These are phyloP conservation scores for Dendrolimus punctatus DNA, from an alignment of 1,140 invertebrate genomes.

Conservation along the genomic window DNA sequence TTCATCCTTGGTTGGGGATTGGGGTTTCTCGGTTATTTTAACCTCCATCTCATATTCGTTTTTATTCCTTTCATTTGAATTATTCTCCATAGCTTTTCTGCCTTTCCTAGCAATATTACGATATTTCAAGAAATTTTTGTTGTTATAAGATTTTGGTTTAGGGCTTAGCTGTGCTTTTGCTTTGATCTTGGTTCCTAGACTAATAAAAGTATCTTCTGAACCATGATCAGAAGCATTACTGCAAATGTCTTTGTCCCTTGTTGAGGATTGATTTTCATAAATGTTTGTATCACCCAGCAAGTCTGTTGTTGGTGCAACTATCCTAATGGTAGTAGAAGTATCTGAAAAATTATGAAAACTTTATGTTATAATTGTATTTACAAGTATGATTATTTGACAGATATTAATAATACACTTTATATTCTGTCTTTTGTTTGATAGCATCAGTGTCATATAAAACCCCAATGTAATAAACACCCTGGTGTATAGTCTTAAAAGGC, in stretches of 20 bases:
- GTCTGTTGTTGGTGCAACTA: conserved; percentile 49
- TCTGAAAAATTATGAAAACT: conserved; percentile 25
- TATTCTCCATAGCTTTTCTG: conserved; percentile 30
- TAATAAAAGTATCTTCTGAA: conserved; percentile 67
- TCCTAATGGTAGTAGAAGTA: conserved; percentile 38
- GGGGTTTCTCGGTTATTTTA: conserved; percentile 47
- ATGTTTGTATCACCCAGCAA: conserved; percentile 35
- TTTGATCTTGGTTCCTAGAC: conserved; percentile 70
- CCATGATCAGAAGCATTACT: conserved; percentile 67
- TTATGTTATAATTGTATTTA: too few species aligned
- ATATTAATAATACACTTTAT: too few species aligned
- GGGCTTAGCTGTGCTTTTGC: conserved; percentile 53
- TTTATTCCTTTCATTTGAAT: conserved; percentile 19
- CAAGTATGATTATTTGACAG: too few species aligned
- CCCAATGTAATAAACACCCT: too few species aligned
- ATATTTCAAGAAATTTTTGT: conserved; percentile 46
- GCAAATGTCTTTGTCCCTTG: conserved; percentile 41
- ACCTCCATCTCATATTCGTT: conserved; percentile 50
- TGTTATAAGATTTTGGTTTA: conserved; percentile 37
- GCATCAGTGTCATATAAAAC: too few species aligned
- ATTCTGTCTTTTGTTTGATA: too few species aligned
- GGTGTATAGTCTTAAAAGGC: too few species aligned
- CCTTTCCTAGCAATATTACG: conserved; percentile 46
- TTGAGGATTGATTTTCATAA: conserved; percentile 14
- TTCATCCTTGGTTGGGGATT: conserved; percentile 33